These are phyloP conservation scores for Lithosia quadra DNA, from an alignment of 2,888 invertebrate genomes.

Conservation along the genomic window DNA sequence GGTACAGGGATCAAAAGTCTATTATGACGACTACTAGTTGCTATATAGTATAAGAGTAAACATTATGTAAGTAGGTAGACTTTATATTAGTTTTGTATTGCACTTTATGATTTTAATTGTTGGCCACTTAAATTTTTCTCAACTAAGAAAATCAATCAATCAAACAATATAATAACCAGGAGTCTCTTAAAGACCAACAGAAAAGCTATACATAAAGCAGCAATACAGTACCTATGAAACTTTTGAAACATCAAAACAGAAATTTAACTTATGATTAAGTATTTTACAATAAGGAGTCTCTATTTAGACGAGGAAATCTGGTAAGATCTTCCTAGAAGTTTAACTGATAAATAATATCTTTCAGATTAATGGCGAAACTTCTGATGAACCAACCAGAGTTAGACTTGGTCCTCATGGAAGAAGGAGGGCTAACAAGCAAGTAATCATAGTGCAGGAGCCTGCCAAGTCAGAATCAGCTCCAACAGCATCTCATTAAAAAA, in stretches of 20 bases:
- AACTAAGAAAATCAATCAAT: too few species aligned
- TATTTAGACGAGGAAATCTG: not conserved
- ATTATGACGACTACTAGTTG: too few species aligned
- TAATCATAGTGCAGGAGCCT: constrained; percentile 57
- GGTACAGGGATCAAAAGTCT: too few species aligned
- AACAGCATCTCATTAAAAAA: constrained; percentile 31
- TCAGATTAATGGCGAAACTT: constrained; percentile 59
- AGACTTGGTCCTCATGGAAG: constrained; percentile 68
- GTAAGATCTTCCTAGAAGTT: not conserved
- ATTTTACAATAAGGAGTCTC: not conserved
- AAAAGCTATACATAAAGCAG: too few species aligned
- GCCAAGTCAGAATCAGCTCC: constrained; percentile 35
- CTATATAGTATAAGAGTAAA: too few species aligned
- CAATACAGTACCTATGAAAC: not conserved
- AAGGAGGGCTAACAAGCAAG: constrained; percentile 67
- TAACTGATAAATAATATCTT: not conserved
- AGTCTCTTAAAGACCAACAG: too few species aligned
- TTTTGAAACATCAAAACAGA: not conserved
- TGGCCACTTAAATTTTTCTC: too few species aligned
- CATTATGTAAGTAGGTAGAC: too few species aligned
- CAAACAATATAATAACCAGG: too few species aligned
- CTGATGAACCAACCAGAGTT: constrained; percentile 57
- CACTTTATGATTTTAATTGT: too few species aligned
- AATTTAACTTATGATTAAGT: not conserved
- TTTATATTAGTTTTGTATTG: too few species aligned